Evolutionary conservation across 2,888 invertebrate genomes (phyloP).

Genomic region (Podabrus alpinus): DNA sequence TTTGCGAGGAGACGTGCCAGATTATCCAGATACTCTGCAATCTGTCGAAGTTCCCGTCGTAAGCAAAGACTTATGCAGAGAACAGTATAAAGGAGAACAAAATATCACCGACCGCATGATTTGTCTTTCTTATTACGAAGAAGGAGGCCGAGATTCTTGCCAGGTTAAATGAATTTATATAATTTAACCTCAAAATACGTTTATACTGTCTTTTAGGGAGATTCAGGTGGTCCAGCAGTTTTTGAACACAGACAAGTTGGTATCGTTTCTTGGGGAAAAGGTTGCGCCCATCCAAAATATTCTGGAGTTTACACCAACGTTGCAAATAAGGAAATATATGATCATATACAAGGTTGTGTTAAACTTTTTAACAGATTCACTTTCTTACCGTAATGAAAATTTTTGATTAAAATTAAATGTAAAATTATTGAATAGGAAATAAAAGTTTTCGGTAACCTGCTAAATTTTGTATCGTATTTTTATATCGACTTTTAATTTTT

Average conservation of each 20-base stretch:
- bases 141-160: constrained; percentile 1
- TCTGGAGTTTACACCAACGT: background rate
- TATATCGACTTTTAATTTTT: too few relatives aligned
- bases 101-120: background rate
- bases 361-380: background rate
- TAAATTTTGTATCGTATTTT: too few relatives aligned
- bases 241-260: background rate
- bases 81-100: background rate
- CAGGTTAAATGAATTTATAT: background rate
- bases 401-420: background rate
- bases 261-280: constrained; percentile 3
- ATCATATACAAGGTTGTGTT: constrained; percentile 1
- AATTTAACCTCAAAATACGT: background rate
- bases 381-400: background rate
- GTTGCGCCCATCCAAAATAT: background rate
- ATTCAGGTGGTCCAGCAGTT: constrained; percentile 7
- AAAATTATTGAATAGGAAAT: background rate
- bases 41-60: background rate
- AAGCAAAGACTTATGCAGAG: background rate
- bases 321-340: background rate
- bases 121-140: background rate
- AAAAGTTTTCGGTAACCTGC: too few relatives aligned
- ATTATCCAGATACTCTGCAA: background rate
- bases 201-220: background rate
- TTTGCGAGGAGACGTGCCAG: background rate